phyloP scores from a whole-genome alignment of 2,888 invertebrate genomes.

The Ophion obscuratus region DNA sequence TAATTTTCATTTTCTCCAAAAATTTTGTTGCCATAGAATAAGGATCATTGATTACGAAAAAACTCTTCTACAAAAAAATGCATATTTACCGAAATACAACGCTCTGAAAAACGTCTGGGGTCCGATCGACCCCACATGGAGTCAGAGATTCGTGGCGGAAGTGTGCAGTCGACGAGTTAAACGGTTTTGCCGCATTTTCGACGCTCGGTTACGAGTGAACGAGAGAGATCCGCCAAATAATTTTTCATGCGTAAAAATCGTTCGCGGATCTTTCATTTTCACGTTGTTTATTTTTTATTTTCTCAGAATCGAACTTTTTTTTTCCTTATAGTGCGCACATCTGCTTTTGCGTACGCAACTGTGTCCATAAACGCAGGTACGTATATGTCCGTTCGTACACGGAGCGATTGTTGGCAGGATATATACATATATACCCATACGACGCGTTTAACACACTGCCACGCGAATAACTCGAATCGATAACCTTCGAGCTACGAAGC shows the following conservation, averaged over 20 bases:
- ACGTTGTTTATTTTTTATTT: not conserved
- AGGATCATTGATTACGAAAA: too few species aligned
- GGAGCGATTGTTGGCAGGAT: slow-evolving; percentile 7
- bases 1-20: too few species aligned
- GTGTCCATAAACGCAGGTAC: slow-evolving; percentile 5
- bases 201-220: too few species aligned
- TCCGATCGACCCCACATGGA: too few species aligned
- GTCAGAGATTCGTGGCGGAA: too few species aligned
- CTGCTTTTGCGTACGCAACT: not conserved
- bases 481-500: slow-evolving; percentile 56
- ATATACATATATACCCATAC: not conserved
- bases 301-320: not conserved
- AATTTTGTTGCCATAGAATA: too few species aligned
- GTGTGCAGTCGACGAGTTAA: too few species aligned
- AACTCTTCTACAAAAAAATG: too few species aligned
- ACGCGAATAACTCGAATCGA: slow-evolving; percentile 56
- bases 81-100: too few species aligned
- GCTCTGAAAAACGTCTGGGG: too few species aligned
- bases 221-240: not conserved
- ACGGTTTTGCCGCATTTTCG: too few species aligned
- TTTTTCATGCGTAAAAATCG: not conserved
- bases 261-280: not conserved
- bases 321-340: not conserved
- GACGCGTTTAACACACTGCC: slow-evolving; percentile 26
- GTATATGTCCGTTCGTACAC: not conserved